These are phyloP conservation scores for Climacteris rufus DNA, from an alignment of 2,113 vertebrate genomes.

Conservation along the genomic window DNA sequence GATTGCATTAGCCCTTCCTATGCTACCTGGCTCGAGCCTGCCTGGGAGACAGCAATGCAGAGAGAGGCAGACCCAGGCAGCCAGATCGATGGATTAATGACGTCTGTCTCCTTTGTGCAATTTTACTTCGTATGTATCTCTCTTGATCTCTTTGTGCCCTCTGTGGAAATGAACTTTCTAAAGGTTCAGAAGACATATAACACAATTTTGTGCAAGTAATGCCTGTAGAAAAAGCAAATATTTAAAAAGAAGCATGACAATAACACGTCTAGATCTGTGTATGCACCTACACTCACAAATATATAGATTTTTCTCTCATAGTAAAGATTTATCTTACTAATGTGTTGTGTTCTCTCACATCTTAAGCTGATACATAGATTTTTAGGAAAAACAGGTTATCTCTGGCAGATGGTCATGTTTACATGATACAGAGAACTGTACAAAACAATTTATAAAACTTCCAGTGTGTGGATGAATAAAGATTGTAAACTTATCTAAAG, in stretches of 20 bases:
- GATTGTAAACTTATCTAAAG: neutral
- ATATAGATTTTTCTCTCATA: neutral
- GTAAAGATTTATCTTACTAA: neutral
- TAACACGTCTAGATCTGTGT: neutral
- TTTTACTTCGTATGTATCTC: constrained; percentile 33
- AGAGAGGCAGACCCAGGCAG: constrained; percentile 33
- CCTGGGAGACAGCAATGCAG: constrained; percentile 49
- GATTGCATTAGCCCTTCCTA: constrained; percentile 61
- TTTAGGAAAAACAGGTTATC: neutral
- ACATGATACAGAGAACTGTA: neutral
- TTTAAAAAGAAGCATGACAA: neutral
- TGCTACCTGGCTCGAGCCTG: constrained; percentile 19
- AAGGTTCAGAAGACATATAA: neutral
- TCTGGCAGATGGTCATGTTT: neutral
- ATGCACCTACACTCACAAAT: neutral
- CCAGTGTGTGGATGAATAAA: neutral
- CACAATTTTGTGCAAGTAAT: neutral
- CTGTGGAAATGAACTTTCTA: neutral
- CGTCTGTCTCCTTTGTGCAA: constrained; percentile 41
- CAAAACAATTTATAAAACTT: neutral
- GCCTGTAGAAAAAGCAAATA: neutral
- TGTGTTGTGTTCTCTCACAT: neutral
- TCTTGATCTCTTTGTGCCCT: neutral
- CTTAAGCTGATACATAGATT: neutral
- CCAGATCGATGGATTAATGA: constrained; percentile 61